Evolutionary conservation across 2,797 vertebrate species (phyloP), one percentile per base, ranked within the genome.

Genomic region (Dromococcyx pavoninus): DNA sequence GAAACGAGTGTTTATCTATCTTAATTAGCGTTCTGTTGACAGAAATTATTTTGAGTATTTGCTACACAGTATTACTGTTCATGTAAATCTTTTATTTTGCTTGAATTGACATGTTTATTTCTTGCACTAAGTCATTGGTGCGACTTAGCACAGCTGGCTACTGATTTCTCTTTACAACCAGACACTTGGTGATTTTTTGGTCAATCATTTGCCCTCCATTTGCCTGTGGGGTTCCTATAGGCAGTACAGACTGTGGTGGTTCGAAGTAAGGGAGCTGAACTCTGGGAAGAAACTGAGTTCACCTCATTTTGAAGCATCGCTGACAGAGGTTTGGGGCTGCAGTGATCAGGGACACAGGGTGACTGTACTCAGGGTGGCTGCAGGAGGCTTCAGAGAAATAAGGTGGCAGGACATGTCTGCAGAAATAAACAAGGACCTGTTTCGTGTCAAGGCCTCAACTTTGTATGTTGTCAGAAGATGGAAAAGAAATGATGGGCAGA

Each of bases 11-110:
- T 95, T 96, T 96, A 95, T 95, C 86, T 5, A 3, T 94, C 88
- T 94, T 96, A 93, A 97, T 96, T 95, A 96, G 60, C 44, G 83
- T 71, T 95, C 86, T 80, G 89, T 93, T 96, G 94, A 94, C 86
- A 91, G 80, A 90, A 94, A 91, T 94, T 85, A 94, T 96, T 95
- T 90, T 88, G 67, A 88, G 80, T 94, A 93, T 95, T 94, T 95
- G 65, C 77, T 74, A 53, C 74, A 35, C 32, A n/a, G 88, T 91
- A 85, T 76, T 94, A 85, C 71, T 82, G 64, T 85, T 89, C 54
- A 69, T 46, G 70, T 90, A 94, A 66, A 62, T 72, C 0, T 48
- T n/a, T 66, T 71, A 64, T 18, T 57, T 66, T 46, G 13, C 65
- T 66, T 69, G 28, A 74, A 85, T 82, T 67, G 48, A 67, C 41